Evolutionary conservation across 2,113 vertebrate species (phyloP).

Genomic region (Alosa alosa): DNA sequence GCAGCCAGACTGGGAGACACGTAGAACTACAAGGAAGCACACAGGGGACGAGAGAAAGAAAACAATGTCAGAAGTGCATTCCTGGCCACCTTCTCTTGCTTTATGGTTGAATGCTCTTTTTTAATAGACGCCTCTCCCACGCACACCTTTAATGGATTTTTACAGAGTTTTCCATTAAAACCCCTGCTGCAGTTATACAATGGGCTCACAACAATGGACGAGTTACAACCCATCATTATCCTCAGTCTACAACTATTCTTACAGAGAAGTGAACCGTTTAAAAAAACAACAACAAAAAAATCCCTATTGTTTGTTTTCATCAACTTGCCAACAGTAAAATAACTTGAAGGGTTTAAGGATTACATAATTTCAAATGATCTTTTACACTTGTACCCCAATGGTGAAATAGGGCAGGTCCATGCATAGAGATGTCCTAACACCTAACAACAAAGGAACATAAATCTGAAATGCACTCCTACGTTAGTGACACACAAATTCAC

Average conservation of each 20-base stretch:
- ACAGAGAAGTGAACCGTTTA: neutral
- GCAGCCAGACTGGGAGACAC: conserved; percentile 86
- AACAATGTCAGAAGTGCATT: neutral
- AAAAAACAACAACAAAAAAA: neutral
- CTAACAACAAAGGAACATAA: too few relatives aligned
- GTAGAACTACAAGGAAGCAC: conserved; percentile 78
- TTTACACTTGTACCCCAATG: too few relatives aligned
- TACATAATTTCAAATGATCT: too few relatives aligned
- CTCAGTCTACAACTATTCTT: neutral
- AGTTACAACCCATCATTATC: neutral
- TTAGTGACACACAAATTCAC: too few relatives aligned
- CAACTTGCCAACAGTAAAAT: too few relatives aligned
- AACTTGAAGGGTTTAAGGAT: too few relatives aligned
- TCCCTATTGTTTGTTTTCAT: too few relatives aligned
- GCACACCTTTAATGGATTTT: neutral
- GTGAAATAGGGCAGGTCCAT: too few relatives aligned
- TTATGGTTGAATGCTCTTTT: neutral
- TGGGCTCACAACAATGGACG: neutral
- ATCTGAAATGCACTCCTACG: too few relatives aligned
- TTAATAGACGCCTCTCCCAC: neutral
- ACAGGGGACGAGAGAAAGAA: neutral
- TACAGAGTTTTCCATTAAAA: neutral
- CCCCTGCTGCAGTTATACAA: neutral
- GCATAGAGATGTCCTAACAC: too few relatives aligned
- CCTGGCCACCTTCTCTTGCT: neutral